Conservation (phyloP, 2,888 invertebrate genomes). For the Coelinius sp. region DNA sequence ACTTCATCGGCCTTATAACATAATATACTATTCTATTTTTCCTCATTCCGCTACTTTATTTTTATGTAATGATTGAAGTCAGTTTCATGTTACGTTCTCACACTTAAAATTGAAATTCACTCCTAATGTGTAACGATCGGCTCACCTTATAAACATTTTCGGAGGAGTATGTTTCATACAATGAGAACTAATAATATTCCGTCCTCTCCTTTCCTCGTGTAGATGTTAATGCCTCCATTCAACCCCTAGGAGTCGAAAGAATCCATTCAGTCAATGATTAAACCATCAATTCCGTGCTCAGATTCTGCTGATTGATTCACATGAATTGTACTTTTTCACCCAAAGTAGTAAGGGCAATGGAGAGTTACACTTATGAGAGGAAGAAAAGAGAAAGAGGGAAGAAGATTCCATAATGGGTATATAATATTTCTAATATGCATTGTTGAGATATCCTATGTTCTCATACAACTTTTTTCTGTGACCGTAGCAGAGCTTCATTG, state of each 20-base stretch:
- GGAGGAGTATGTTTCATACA: neutral
- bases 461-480: conserved; percentile 2
- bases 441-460: conserved; percentile 25
- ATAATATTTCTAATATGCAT: conserved; percentile 6
- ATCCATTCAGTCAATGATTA: conserved; percentile 18
- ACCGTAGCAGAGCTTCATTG: conserved; percentile 39
- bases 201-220: neutral
- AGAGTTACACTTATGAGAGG: neutral
- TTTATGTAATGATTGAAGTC: neutral
- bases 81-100: conserved; percentile 44
- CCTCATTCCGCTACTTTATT: conserved; percentile 39
- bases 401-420: neutral
- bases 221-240: neutral
- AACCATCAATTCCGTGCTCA: neutral
- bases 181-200: neutral
- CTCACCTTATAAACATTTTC: neutral
- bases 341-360: neutral
- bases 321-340: neutral
- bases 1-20: too few relatives aligned
- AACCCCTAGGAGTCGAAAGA: neutral
- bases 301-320: neutral
- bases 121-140: neutral
- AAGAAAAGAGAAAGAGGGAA: neutral
- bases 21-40: too few relatives aligned
- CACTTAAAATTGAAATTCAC: conserved; percentile 48